A percentile compares a stretch with the other conserved stretches of the same genome.
Conservation (phyloP, 1,140 invertebrate species). For the Patella vulgata region DNA sequence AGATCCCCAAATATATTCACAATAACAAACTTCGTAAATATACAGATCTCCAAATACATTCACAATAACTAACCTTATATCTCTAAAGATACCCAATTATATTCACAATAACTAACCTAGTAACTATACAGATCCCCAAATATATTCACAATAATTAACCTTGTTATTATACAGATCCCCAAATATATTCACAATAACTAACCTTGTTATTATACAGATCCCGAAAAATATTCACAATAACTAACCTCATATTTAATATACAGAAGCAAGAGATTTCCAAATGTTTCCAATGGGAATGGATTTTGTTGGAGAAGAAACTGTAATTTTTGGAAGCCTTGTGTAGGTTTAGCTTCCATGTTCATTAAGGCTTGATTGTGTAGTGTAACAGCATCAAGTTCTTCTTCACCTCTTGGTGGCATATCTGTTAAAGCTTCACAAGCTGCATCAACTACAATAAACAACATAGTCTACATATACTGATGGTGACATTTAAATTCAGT, state of each 20-base stretch:
- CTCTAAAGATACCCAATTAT: not conserved
- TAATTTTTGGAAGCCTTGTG: slow-evolving; percentile 95
- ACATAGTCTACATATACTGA: not conserved
- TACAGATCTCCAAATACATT: not conserved
- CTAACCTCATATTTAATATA: slow-evolving; percentile 91
- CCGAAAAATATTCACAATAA: not conserved
- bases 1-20: not conserved
- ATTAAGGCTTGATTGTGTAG: slow-evolving; percentile 98
- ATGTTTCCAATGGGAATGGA: slow-evolving; percentile 94
- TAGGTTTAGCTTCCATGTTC: slow-evolving; percentile 89
- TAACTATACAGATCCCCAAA: not conserved
- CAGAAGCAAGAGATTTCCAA: slow-evolving; percentile 93
- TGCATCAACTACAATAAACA: slow-evolving; percentile 76
- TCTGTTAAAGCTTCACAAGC: slow-evolving; percentile 95
- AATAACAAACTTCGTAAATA: not conserved
- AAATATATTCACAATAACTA: not conserved
- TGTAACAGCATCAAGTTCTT: slow-evolving; percentile 97
- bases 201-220: slow-evolving; percentile 3
- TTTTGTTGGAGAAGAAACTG: slow-evolving; percentile 97
- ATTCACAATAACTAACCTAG: not conserved
- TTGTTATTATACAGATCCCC: not conserved
- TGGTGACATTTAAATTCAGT: not conserved
- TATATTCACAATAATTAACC: not conserved
- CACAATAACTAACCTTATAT: not conserved
- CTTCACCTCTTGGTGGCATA: slow-evolving; percentile 95